Evolutionary conservation across 2,888 invertebrate genomes (phyloP).

Genomic region (Pseudanteris insignis): DNA sequence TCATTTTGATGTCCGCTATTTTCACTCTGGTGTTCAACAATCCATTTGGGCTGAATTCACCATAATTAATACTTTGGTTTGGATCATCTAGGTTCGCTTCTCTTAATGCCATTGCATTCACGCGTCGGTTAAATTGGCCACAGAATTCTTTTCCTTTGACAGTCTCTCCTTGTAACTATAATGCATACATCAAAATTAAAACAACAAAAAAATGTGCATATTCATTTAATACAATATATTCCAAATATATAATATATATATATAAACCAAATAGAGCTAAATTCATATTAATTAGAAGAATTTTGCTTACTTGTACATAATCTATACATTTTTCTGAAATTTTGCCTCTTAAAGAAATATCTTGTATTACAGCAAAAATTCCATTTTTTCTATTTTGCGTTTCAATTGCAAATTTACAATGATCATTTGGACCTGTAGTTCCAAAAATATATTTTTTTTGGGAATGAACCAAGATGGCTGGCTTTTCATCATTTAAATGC

Average conservation of each 20-base stretch:
- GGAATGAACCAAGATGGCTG: slow-evolving; percentile 17
- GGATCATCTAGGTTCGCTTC: not conserved
- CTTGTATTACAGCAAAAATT: slow-evolving; percentile 69
- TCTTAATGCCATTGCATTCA: not conserved
- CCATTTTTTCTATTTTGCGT: slow-evolving; percentile 57
- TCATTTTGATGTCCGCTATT: slow-evolving; percentile 34
- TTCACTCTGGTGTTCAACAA: slow-evolving; percentile 22
- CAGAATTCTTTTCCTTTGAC: slow-evolving; percentile 57
- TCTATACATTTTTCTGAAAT: slow-evolving; percentile 67
- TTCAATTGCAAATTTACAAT: slow-evolving; percentile 55
- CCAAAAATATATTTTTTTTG: slow-evolving; percentile 6
- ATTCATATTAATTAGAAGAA: no score
- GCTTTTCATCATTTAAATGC: slow-evolving; percentile 1
- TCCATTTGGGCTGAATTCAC: slow-evolving; percentile 11
- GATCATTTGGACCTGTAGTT: slow-evolving; percentile 3
- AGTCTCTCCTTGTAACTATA: slow-evolving; percentile 61
- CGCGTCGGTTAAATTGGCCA: slow-evolving; percentile 58
- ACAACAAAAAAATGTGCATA: not conserved
- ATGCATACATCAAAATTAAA: slow-evolving; percentile 8
- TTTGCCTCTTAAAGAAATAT: slow-evolving; percentile 64
- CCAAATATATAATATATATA: no score
- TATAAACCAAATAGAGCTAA: no score
- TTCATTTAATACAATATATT: no score
- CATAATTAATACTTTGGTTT: not conserved
- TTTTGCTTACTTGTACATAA: slow-evolving; percentile 65